A percentile compares a stretch with the other conserved stretches of the same genome.
Evolutionary conservation across 2,888 invertebrate species (phyloP).

Genomic region (Temnothorax unifasciatus): DNA sequence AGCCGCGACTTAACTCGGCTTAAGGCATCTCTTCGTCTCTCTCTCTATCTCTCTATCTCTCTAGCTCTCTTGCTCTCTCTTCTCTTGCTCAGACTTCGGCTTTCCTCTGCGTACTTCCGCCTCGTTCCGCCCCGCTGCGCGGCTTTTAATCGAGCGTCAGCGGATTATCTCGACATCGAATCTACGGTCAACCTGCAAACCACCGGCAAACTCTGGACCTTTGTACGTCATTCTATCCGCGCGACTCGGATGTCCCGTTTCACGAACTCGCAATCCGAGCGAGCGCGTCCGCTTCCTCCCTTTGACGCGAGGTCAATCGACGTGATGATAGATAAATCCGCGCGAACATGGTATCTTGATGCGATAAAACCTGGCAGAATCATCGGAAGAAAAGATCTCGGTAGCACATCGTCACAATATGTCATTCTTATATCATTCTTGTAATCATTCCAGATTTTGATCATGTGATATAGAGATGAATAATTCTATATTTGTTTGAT

Average conservation of each 20-base stretch:
- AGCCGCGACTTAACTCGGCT: conserved; percentile 70
- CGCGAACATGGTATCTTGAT: neutral
- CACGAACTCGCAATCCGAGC: conserved; percentile 30
- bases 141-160: conserved; percentile 73
- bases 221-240: conserved; percentile 40
- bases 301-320: conserved; percentile 8
- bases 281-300: conserved; percentile 2
- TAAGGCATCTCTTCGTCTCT: conserved; percentile 58
- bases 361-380: neutral
- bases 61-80: neutral
- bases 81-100: conserved; percentile 8
- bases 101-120: conserved; percentile 64
- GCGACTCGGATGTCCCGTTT: conserved; percentile 45
- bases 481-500: neutral
- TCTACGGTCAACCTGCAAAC: conserved; percentile 60
- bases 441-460: conserved; percentile 10
- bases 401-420: neutral
- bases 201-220: conserved; percentile 53
- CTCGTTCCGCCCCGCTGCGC: conserved; percentile 62
- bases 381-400: neutral
- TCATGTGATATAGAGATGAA: neutral
- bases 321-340: conserved; percentile 15
- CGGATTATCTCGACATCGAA: conserved; percentile 68
- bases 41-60: neutral
- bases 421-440: neutral